These are phyloP conservation scores for Eupelmus urozonus DNA, from an alignment of 2,888 invertebrate genomes.

Conservation along the genomic window DNA sequence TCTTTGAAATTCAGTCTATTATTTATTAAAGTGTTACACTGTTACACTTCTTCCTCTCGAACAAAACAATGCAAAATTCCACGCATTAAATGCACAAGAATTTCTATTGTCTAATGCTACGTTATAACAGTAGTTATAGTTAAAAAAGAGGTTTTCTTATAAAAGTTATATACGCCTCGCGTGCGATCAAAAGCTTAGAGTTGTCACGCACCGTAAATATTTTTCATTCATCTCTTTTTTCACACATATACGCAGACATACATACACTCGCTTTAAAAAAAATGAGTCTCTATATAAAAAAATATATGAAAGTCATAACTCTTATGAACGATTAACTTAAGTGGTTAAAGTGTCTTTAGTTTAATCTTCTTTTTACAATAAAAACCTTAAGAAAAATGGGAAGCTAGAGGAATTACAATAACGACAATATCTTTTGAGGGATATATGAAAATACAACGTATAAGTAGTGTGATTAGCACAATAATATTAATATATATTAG, in stretches of 20 bases:
- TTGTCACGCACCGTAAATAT: conserved; percentile 5
- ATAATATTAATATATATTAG: conserved; percentile 28
- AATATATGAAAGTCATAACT: conserved; percentile 39
- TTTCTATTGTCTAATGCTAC: conserved; percentile 30
- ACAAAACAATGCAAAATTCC: conserved; percentile 28
- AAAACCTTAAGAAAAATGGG: conserved; percentile 33
- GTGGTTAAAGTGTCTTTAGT: no score
- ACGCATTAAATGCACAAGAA: conserved; percentile 33
- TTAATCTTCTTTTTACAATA: conserved; percentile 53
- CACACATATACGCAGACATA: no score
- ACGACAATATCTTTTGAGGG: conserved; percentile 10
- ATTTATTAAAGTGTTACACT: conserved; percentile 53
- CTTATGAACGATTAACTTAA: conserved; percentile 44
- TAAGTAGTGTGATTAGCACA: conserved; percentile 33
- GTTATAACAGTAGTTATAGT: conserved; percentile 48
- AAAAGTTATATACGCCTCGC: conserved; percentile 14
- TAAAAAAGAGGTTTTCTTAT: conserved; percentile 38
- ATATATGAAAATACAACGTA: conserved; percentile 18
- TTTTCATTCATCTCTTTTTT: neutral
- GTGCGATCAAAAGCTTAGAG: conserved; percentile 20
- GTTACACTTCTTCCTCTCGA: conserved; percentile 47
- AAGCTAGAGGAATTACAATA: conserved; percentile 15
- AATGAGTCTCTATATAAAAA: conserved; percentile 25
- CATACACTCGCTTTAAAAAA: neutral
- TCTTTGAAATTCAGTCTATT: conserved; percentile 58